phyloP scores from a whole-genome alignment of 2,113 vertebrate genomes.

The Charadrius vociferus region DNA sequence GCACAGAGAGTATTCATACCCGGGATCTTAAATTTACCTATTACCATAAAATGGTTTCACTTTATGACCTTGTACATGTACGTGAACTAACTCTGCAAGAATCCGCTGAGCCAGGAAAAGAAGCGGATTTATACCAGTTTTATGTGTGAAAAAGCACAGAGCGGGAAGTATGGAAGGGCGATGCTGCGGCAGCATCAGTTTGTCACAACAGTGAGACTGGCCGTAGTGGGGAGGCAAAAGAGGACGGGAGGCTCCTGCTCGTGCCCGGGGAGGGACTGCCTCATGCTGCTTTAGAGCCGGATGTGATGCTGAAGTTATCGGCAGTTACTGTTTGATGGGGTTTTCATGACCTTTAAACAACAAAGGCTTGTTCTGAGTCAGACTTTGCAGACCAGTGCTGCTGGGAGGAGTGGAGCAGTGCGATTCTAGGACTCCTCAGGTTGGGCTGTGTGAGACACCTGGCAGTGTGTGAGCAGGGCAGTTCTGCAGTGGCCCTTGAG shows the following conservation, averaged over 20 bases:
- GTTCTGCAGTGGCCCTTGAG: not conserved
- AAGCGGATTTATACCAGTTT: not conserved
- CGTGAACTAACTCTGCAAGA: not conserved
- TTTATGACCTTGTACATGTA: not conserved
- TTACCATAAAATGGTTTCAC: not conserved
- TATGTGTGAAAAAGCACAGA: too few species aligned
- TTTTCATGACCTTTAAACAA: not conserved
- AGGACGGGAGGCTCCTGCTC: not conserved
- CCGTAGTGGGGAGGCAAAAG: not conserved
- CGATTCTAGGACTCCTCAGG: not conserved
- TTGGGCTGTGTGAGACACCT: not conserved
- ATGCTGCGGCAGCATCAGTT: not conserved
- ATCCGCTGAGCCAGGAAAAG: not conserved
- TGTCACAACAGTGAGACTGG: not conserved
- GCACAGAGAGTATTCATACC: not conserved
- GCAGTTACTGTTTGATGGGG: not conserved
- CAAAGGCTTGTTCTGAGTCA: conserved; percentile 11
- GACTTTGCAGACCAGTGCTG: not conserved
- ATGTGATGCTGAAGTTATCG: not conserved
- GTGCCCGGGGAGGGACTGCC: not conserved
- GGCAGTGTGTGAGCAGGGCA: not conserved
- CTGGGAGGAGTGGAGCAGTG: not conserved
- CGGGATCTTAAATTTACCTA: too few species aligned
- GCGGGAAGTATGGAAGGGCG: not conserved
- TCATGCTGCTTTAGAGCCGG: not conserved